Base-by-base conservation (phyloP, 2,888 invertebrate species). In the Melanchra persicariae region DNA sequence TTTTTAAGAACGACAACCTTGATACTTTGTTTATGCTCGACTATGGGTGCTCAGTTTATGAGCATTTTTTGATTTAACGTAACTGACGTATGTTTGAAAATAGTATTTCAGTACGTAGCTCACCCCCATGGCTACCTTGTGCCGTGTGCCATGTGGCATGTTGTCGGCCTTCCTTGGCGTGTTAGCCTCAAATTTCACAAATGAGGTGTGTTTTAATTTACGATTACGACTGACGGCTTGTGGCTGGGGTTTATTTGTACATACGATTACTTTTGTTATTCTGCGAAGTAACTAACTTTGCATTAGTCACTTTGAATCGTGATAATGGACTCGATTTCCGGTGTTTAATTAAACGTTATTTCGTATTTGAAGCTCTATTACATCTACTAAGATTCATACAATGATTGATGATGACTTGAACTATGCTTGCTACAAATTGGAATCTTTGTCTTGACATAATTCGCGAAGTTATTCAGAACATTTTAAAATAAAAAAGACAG, bases 1-100 rank as follows among this genome's bases (percentile, higher is more conserved):
- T 94, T 95, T 94, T 94, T 91, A 90, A 92, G 93, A 94, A 94
- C 91, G 94, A 94, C 93, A 94, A 93, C 94, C 94, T 94, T 95
- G 94, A 93, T 94, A 90, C 87, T 87, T 79, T 94, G 95, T 95
- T 94, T 95, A 94, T 89, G 86, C 88, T 88, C 83, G 82, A 85
- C 86, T 87, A 90, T 90, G 91, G 91, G 93, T 92, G 91, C 90
- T 91, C 91, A 91, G 91, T 92, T 92, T 93, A 92, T 93, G 93
- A 93, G 88, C 89, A 90, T 91, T 93, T 90, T 90, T 91, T 91
- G 86, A 91, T 92, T 91, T 88, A 89, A 87, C 87, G 81, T 89
- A 88, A 91, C 91, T 92, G 93, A 94, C 92, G 90, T 74, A 80
- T 93, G 92, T 93, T 93, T 92, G 90, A 90, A 91, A 92, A 72